These are phyloP conservation scores for Xyrichtys novacula DNA, from an alignment of 2,797 vertebrate genomes.

Conservation along the genomic window DNA sequence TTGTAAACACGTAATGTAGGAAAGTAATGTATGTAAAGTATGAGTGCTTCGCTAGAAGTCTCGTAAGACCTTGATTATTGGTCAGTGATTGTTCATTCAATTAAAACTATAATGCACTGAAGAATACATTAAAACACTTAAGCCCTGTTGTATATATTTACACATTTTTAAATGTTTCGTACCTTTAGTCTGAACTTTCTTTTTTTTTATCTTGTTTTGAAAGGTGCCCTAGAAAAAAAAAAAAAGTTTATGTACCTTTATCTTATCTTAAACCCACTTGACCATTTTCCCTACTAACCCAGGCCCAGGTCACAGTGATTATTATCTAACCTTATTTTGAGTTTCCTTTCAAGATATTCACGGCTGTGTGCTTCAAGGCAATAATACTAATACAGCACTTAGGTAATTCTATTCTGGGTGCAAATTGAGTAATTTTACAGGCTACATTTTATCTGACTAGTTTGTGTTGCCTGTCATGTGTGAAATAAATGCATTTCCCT, in stretches of 20 bases:
- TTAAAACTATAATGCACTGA: no score
- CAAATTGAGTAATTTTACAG: conserved; percentile 1
- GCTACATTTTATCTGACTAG: neutral
- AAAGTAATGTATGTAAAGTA: no score
- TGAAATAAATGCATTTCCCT: conserved; percentile 30
- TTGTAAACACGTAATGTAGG: neutral
- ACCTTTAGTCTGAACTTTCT: no score
- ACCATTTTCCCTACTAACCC: neutral
- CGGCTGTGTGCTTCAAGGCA: neutral
- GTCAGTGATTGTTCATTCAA: no score
- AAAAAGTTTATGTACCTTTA: neutral
- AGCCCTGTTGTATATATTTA: no score
- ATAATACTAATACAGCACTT: neutral
- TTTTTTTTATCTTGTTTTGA: no score
- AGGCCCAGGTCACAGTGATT: neutral
- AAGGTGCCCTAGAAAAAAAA: no score
- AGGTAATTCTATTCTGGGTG: neutral
- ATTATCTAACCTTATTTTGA: neutral
- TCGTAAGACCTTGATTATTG: no score
- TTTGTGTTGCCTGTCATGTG: conserved; percentile 11
- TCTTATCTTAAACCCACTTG: neutral
- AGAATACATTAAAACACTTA: no score
- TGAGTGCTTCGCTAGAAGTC: no score
- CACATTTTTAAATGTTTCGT: no score
- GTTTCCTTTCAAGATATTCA: neutral